A percentile compares a stretch with the other conserved stretches of the same genome.
Evolutionary conservation across 2,888 invertebrate genomes (phyloP).

Genomic region (Diarsia brunnea): DNA sequence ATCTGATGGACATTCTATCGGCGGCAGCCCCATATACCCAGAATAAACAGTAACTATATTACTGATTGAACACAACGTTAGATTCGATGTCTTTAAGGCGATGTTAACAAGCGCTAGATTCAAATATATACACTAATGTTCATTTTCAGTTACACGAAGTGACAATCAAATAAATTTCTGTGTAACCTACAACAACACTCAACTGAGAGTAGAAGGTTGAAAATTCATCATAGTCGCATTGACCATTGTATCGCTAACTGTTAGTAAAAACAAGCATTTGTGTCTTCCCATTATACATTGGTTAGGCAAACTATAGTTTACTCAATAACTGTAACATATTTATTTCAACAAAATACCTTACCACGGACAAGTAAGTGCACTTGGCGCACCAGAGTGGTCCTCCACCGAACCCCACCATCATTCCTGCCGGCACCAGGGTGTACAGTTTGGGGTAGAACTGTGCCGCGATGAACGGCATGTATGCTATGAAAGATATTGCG

Average conservation of each 20-base stretch:
- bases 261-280: background rate
- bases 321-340: background rate
- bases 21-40: background rate
- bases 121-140: background rate
- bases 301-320: background rate
- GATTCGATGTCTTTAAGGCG: background rate
- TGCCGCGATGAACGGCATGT: slow-evolving; percentile 97
- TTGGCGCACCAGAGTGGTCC: slow-evolving; percentile 99
- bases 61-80: background rate
- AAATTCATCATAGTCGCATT: background rate
- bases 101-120: background rate
- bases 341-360: slow-evolving; percentile 79
- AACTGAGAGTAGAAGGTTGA: no score
- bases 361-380: slow-evolving; percentile 97
- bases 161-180: background rate
- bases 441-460: slow-evolving; percentile 97
- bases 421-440: slow-evolving; percentile 95
- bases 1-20: background rate
- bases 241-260: background rate
- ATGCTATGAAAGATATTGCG: slow-evolving; percentile 95
- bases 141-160: background rate
- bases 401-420: slow-evolving; percentile 96
- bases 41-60: background rate
- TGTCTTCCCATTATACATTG: background rate
- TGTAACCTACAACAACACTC: background rate